Evolutionary conservation across 2,888 invertebrate species (phyloP).

Genomic region (Ectemnius cavifrons): DNA sequence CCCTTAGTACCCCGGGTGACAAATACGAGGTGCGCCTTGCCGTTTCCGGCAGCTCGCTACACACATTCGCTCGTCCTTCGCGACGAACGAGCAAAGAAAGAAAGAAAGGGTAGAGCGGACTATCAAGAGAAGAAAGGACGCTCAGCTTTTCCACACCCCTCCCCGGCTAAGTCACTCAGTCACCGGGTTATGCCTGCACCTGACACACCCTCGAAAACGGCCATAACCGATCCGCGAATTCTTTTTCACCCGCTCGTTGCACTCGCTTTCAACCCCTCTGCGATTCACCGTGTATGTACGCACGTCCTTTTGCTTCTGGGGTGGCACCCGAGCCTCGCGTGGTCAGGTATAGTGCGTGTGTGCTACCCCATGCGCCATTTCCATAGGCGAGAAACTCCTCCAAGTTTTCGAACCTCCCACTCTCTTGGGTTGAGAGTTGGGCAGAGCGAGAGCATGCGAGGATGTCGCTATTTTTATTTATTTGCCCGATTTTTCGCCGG

Average conservation of each 20-base stretch:
- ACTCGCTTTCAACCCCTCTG: not conserved
- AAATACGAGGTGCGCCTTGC: slow-evolving; percentile 65
- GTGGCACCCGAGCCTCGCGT: not conserved
- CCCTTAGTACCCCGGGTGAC: slow-evolving; percentile 69
- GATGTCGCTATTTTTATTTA: slow-evolving; percentile 53
- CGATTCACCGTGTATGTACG: slow-evolving; percentile 34
- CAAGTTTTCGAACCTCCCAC: slow-evolving; percentile 21
- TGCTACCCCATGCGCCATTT: slow-evolving; percentile 32
- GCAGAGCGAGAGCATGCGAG: not conserved
- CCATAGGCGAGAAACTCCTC: slow-evolving; percentile 27
- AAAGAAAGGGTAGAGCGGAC: not conserved
- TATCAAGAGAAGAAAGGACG: slow-evolving; percentile 21
- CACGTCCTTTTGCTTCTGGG: not conserved
- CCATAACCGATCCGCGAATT: slow-evolving; percentile 53
- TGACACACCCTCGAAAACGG: slow-evolving; percentile 62
- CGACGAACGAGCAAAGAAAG: slow-evolving; percentile 12
- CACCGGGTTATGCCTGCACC: slow-evolving; percentile 60
- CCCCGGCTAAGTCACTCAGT: slow-evolving; percentile 61
- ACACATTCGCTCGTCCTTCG: slow-evolving; percentile 44
- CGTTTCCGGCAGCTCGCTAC: slow-evolving; percentile 56
- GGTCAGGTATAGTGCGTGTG: not conserved
- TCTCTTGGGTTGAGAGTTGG: not conserved
- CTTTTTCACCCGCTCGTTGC: slow-evolving; percentile 16
- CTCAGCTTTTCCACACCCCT: slow-evolving; percentile 20
- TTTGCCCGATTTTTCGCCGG: slow-evolving; percentile 49